Base-by-base conservation (phyloP, 2,113 vertebrate species). In the Lamprologus callipterus region DNA sequence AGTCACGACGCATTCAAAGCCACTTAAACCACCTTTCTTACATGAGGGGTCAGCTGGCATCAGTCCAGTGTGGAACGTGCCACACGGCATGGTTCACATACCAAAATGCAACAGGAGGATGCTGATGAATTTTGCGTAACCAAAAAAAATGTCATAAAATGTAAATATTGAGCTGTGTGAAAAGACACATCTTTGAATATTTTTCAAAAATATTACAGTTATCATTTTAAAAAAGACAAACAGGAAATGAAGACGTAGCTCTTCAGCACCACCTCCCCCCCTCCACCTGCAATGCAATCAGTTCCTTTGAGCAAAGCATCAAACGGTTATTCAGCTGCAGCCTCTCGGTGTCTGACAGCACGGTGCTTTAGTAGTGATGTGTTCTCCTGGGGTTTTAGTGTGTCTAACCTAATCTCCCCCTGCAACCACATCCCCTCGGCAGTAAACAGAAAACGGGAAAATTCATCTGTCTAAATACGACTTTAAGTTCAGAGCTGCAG, bases 1-100 rank as follows among this genome's bases (percentile, higher is more conserved):
- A 73, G 23, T 0, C 4, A 47, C 0, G 23, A 17, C 0, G 4
- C 14, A 17, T 19, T 75, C 23, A 49, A 3, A 75, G 9, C 1
- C 42, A 49, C 9, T 19, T 47, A 8, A 47, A 28, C 1, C 14
- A 47, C 42, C 14, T 49, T 75, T 75, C 70, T 1, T 1, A 28
- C 73, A 0, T 65, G 28, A 80, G 65, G 54, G 54, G 33, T 0
- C 19, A 2, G 40, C 83, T 82, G 86, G 85, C 85, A 54, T 86
- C 9, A 19, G 84, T 75, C 88, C 63, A 58, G 6, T 17, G 23
- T 35, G 81, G 19, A 54, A 81, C 40, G 37, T 47, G 16, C 40
- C 3, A 51, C 45, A 19, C 2, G n/a, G 49, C 75, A 21, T 21
- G 47, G 45, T 78, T 49, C 16, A 9, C 17, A 78, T 31, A 49